Evolutionary conservation across 1,140 invertebrate species (phyloP).

Genomic region (Diachasmimorpha longicaudata): DNA sequence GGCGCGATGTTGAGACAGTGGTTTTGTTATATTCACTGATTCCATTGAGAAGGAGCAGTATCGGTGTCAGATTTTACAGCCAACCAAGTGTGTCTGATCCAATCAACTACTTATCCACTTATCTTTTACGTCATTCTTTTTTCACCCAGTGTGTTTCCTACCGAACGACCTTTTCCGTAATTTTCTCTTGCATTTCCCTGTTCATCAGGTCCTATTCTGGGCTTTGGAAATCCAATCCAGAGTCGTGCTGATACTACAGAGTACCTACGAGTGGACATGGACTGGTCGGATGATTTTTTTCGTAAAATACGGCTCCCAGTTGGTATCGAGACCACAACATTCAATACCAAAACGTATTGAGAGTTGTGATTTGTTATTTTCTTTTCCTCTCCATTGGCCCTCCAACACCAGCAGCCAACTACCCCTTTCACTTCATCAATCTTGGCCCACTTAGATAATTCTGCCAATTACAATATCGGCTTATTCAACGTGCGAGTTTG

Average conservation of each 20-base stretch:
- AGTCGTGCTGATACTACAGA: too few species aligned
- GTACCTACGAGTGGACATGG: too few species aligned
- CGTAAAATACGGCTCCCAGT: too few species aligned
- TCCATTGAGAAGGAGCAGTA: neutral
- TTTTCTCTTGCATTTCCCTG: too few species aligned
- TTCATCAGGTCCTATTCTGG: too few species aligned
- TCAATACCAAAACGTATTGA: too few species aligned
- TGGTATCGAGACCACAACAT: too few species aligned
- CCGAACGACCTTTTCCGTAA: too few species aligned
- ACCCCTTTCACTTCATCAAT: slow-evolving; percentile 60
- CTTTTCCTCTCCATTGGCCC: neutral
- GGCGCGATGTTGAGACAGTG: slow-evolving; percentile 1
- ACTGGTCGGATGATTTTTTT: too few species aligned
- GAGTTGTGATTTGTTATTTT: neutral
- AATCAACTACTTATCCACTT: neutral
- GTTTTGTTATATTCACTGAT: neutral
- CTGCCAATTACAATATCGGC: slow-evolving; percentile 62
- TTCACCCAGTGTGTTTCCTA: neutral
- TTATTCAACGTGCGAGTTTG: slow-evolving; percentile 55
- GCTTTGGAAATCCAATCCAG: too few species aligned
- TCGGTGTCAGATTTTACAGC: neutral
- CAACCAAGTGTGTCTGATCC: slow-evolving; percentile 8
- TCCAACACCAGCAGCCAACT: slow-evolving; percentile 44
- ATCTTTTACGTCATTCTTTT: neutral
- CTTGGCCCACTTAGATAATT: slow-evolving; percentile 55